Conservation (phyloP, 2,888 invertebrate genomes). For the Tiliacea citrago region DNA sequence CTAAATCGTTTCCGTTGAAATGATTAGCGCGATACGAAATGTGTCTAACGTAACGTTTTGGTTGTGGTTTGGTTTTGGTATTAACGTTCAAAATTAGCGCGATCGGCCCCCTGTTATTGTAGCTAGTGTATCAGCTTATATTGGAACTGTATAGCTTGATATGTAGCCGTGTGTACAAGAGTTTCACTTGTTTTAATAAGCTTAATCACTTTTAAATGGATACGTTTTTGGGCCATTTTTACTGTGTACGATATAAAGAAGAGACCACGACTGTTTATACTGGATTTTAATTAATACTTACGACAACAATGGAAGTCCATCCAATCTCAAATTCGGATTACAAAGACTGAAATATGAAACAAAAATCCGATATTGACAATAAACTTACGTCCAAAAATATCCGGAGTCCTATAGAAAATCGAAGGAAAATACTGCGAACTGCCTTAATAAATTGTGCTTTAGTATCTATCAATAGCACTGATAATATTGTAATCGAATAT, state of each 20-base stretch:
- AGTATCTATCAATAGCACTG: constrained; percentile 10
- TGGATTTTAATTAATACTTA: constrained; percentile 35
- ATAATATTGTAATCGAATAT: constrained; percentile 12
- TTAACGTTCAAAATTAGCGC: no score
- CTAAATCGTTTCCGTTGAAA: no score
- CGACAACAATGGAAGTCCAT: constrained; percentile 71
- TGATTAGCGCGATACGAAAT: no score
- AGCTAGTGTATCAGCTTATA: no score
- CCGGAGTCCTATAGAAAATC: constrained; percentile 43
- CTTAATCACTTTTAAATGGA: not conserved
- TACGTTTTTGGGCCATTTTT: constrained; percentile 7
- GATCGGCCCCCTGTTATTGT: no score
- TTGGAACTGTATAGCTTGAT: no score
- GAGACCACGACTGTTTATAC: constrained; percentile 22
- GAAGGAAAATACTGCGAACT: constrained; percentile 31
- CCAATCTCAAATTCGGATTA: constrained; percentile 72
- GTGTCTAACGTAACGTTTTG: no score
- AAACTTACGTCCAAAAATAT: constrained; percentile 79
- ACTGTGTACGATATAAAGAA: not conserved
- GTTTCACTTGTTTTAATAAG: constrained; percentile 4
- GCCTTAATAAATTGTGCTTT: constrained; percentile 43
- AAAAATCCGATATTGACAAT: constrained; percentile 79
- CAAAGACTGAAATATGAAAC: constrained; percentile 79
- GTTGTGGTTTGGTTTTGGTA: no score
- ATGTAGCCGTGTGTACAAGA: not conserved